phyloP scores from a whole-genome alignment of 2,797 vertebrate species.

The Coracias cyanogaster region DNA sequence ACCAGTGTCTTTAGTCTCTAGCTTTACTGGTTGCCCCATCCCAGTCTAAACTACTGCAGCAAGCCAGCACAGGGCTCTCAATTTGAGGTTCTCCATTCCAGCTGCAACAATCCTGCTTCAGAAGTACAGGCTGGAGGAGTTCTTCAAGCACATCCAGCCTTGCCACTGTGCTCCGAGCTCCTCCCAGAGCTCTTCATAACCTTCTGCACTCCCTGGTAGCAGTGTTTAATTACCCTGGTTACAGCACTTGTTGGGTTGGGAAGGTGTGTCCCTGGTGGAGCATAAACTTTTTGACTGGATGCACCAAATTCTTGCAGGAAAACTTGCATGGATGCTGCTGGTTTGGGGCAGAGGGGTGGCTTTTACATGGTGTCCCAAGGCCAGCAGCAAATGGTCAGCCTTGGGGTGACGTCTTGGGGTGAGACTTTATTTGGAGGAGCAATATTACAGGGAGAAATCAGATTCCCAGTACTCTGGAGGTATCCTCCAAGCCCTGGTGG shows the following conservation, averaged over 20 bases:
- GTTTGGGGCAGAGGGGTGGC: background rate
- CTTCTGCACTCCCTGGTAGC: background rate
- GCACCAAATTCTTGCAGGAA: background rate
- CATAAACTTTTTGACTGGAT: background rate
- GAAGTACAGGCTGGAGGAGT: background rate
- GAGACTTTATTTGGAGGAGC: background rate
- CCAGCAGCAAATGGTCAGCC: fast-evolving
- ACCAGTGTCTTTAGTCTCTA: background rate
- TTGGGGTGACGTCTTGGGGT: background rate
- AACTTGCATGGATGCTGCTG: background rate
- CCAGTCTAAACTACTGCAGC: background rate
- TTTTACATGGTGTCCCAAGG: background rate
- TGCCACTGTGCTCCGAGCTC: fast-evolving
- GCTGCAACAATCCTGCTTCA: background rate
- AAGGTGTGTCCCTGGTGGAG: background rate
- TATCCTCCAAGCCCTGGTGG: background rate
- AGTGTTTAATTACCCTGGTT: background rate
- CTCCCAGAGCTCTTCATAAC: background rate
- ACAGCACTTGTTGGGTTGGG: background rate
- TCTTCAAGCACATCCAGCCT: background rate
- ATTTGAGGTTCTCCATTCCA: background rate
- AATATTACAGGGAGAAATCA: background rate
- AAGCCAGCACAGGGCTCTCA: background rate
- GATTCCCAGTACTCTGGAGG: background rate
- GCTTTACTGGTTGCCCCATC: background rate